These are phyloP conservation scores for Halichoeres trimaculatus DNA, from an alignment of 2,113 vertebrate genomes.

Conservation along the genomic window DNA sequence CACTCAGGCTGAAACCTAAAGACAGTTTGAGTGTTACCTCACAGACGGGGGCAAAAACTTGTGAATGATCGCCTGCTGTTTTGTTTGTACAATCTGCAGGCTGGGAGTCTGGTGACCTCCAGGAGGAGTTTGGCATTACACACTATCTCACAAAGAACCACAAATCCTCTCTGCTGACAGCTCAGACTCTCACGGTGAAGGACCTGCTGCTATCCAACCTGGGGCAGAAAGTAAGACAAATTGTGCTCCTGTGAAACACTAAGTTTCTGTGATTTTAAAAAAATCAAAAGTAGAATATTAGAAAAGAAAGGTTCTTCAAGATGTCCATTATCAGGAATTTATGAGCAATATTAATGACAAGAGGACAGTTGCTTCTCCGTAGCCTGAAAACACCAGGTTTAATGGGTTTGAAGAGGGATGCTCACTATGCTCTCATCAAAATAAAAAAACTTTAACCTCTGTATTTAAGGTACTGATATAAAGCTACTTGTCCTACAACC, in stretches of 20 bases:
- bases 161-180: neutral
- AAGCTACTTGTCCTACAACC: too few relatives aligned
- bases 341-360: too few relatives aligned
- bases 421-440: too few relatives aligned
- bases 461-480: too few relatives aligned
- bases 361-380: too few relatives aligned
- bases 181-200: constrained; percentile 87
- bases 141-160: constrained; percentile 25
- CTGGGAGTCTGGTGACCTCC: constrained; percentile 79
- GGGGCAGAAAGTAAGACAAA: constrained; percentile 82
- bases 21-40: constrained; percentile 9
- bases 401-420: too few relatives aligned
- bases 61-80: constrained; percentile 13
- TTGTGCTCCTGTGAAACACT: constrained; percentile 27
- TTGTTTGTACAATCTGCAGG: constrained; percentile 58
- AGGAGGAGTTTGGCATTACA: constrained; percentile 68
- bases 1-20: neutral
- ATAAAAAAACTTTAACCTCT: too few relatives aligned
- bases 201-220: constrained; percentile 89
- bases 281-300: too few relatives aligned
- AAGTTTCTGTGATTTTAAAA: too few relatives aligned
- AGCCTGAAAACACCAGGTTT: too few relatives aligned
- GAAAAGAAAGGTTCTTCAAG: too few relatives aligned
- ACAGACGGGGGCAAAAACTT: neutral
- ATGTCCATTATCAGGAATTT: too few relatives aligned